phyloP scores from a whole-genome alignment of 1,140 invertebrate species.

The Colletes gigas region DNA sequence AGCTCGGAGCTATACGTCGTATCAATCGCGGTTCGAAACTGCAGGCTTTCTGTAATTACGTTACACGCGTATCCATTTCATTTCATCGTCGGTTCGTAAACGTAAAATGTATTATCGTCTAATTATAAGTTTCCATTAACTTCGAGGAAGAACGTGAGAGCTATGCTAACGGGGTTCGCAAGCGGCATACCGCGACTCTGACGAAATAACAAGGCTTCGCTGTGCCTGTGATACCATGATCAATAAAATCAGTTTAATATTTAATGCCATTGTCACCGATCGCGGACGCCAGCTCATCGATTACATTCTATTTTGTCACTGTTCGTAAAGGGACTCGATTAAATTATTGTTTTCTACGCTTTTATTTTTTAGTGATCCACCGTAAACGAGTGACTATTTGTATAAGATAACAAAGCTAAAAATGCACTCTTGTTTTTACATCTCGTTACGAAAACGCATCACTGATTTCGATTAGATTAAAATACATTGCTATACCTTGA shows the following conservation, averaged over 20 bases:
- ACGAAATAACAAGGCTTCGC: slow-evolving; percentile 53
- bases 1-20: neutral
- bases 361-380: no score
- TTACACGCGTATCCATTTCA: neutral
- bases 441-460: no score
- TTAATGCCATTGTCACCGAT: slow-evolving; percentile 26
- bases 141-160: slow-evolving; percentile 38
- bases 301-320: slow-evolving; percentile 22
- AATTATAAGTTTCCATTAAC: slow-evolving; percentile 49
- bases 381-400: no score
- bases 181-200: slow-evolving; percentile 3
- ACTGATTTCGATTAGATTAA: no score
- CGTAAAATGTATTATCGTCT: slow-evolving; percentile 43
- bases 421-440: no score
- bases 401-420: no score
- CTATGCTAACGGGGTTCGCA: slow-evolving; percentile 24
- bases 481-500: no score
- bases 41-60: neutral
- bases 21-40: slow-evolving; percentile 32
- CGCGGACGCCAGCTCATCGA: slow-evolving; percentile 15
- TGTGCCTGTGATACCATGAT: slow-evolving; percentile 32
- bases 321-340: slow-evolving; percentile 37
- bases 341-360: slow-evolving; percentile 6
- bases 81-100: slow-evolving; percentile 15
- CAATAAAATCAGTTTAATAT: slow-evolving; percentile 37